Base-by-base conservation (phyloP, 2,888 invertebrate species). In the Conus canariensis region DNA sequence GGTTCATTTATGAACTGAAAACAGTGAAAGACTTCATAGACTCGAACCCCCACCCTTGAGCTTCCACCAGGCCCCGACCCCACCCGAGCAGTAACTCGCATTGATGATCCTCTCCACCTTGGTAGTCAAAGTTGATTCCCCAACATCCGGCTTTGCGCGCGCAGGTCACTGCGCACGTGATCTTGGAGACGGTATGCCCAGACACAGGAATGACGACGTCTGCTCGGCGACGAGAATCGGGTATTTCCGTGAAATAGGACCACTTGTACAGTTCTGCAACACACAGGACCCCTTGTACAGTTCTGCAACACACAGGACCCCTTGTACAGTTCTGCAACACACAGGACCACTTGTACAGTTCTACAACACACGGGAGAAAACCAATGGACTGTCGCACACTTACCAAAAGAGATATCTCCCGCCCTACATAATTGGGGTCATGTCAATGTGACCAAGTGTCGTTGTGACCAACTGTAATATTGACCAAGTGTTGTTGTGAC, bases 51-150 rank as follows among this genome's bases (percentile, higher is more conserved):
- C 88, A 85, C 9, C 89, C 89, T 30, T 30, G n/a, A 0, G 70
- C 25, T 45, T 59, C 22, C 14, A 77, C 70, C 9, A 74, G 22
- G 5, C 90, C 85, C 9, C 70, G 59, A 19, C 77, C 60, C 14
- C 67, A 12, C 6, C 85, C 86, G 5, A 64, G 60, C 59, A 90
- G 77, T 19, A 90, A 60, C 16, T 90, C 90, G 22, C 86, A 89
- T 14, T 56, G 19, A 45, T 70, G 70, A n/a, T 85, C 89, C 70
- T 85, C 89, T 10, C 83, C 83, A 16, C 60, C 88, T 58, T 56
- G 16, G 6, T n/a, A 85, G 89, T 83, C 85, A 89, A 70, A 89
- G 85, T 89, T 89, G 67, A 22, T n/a, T 9, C 89, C 89, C 89
- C 89, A 89, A 58, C 89, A 89, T 56, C 83, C 89, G 30, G 45